Conservation (phyloP, 1,140 invertebrate genomes). For the Centruroides sculpturatus region DNA sequence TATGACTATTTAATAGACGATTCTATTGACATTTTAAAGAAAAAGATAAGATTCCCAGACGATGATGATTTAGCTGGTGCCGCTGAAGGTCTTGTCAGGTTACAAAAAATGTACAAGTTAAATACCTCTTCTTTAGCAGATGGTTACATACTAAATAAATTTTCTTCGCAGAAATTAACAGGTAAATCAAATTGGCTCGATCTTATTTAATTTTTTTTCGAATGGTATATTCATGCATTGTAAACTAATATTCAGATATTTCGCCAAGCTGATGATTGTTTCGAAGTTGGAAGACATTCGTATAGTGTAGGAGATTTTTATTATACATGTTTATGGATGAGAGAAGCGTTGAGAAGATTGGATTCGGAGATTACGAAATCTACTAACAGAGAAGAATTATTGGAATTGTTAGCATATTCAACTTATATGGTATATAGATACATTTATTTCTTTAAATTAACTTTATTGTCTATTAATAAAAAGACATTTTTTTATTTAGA, state of each 20-base stretch:
- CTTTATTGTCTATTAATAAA: too few relatives aligned
- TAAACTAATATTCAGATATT: too few relatives aligned
- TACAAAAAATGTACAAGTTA: constrained; percentile 95
- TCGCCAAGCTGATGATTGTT: constrained; percentile 72
- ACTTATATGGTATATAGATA: constrained; percentile 56
- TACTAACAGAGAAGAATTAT: constrained; percentile 57
- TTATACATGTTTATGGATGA: constrained; percentile 91
- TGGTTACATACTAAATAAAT: constrained; percentile 69
- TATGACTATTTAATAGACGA: too few relatives aligned
- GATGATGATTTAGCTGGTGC: constrained; percentile 60
- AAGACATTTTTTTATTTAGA: too few relatives aligned
- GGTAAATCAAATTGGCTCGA: constrained; percentile 32
- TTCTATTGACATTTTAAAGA: constrained; percentile 24
- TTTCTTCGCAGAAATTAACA: constrained; percentile 35
- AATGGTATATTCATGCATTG: too few relatives aligned
- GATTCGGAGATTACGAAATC: constrained; percentile 38
- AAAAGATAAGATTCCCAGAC: constrained; percentile 63
- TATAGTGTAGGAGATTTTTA: constrained; percentile 89
- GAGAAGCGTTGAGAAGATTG: constrained; percentile 58
- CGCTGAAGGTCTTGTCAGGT: constrained; percentile 75
- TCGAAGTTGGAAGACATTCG: constrained; percentile 85
- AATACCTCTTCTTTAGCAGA: constrained; percentile 75
- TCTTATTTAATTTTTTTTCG: too few relatives aligned
- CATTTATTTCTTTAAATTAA: too few relatives aligned
- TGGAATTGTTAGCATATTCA: constrained; percentile 93